Evolutionary conservation across 1,140 invertebrate genomes (phyloP).

Genomic region (Homalodisca vitripennis): DNA sequence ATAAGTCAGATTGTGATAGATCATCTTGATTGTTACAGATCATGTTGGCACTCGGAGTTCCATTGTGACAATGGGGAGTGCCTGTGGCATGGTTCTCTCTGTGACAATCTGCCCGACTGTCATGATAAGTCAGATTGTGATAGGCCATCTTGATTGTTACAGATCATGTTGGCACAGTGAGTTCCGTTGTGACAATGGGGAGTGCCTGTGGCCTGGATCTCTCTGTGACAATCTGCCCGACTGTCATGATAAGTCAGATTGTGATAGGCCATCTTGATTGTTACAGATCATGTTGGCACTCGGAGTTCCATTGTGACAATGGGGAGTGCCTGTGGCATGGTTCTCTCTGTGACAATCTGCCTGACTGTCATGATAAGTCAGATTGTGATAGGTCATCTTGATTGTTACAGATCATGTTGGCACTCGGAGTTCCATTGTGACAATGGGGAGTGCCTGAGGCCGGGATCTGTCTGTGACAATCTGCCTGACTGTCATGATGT

Average conservation of each 20-base stretch:
- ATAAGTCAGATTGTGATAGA: constrained; percentile 33
- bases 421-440: constrained; percentile 48
- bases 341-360: too few species aligned
- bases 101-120: too few species aligned
- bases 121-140: too few species aligned
- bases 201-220: constrained; percentile 49
- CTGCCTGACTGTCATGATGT: constrained; percentile 47
- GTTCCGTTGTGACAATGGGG: constrained; percentile 49
- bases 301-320: too few species aligned
- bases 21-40: constrained; percentile 40
- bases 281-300: constrained; percentile 46
- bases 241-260: constrained; percentile 48
- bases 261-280: constrained; percentile 46
- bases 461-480: constrained; percentile 50
- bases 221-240: constrained; percentile 49
- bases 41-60: too few species aligned
- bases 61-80: too few species aligned
- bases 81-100: too few species aligned
- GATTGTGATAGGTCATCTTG: too few species aligned
- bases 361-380: too few species aligned
- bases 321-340: too few species aligned
- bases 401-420: constrained; percentile 47
- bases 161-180: constrained; percentile 48
- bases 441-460: constrained; percentile 50
- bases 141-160: too few species aligned